A percentile compares a stretch with the other conserved stretches of the same genome.
phyloP scores from a whole-genome alignment of 2,113 vertebrate genomes.

The Serranochromis macrocephalus region DNA sequence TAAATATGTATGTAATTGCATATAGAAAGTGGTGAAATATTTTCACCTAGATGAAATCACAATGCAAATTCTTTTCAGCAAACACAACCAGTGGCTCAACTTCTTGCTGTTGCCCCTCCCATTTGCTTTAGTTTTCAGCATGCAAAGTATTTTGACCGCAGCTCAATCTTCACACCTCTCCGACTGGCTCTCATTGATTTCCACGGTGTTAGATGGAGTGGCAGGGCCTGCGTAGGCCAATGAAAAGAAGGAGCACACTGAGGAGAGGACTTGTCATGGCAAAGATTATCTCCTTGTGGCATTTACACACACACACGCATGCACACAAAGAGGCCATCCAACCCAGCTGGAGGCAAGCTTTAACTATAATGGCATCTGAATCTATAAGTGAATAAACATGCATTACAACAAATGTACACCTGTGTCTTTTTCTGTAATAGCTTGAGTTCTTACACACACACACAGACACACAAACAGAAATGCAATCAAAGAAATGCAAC shows the following conservation, averaged over 20 bases:
- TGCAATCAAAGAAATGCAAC: constrained; percentile 41
- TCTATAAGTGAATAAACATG: constrained; percentile 12
- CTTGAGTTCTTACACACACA: background rate
- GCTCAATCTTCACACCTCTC: constrained; percentile 60
- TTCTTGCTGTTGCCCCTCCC: background rate
- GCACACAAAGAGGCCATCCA: background rate
- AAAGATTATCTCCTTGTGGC: constrained; percentile 47
- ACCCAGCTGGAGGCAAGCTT: constrained; percentile 5
- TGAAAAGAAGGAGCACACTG: constrained; percentile 32
- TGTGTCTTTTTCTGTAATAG: constrained; percentile 1
- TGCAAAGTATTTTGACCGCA: constrained; percentile 45
- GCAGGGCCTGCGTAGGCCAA: constrained; percentile 26
- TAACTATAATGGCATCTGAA: constrained; percentile 6
- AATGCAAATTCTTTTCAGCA: constrained; percentile 2
- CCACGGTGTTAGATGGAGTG: constrained; percentile 57
- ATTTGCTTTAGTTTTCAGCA: constrained; percentile 1
- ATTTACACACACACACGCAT: background rate
- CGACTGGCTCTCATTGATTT: constrained; percentile 58
- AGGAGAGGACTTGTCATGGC: constrained; percentile 38
- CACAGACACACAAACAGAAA: background rate
- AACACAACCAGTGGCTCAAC: background rate
- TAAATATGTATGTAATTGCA: background rate
- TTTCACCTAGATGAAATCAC: constrained; percentile 20
- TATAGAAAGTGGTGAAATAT: background rate
- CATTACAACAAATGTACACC: constrained; percentile 22